phyloP scores from a whole-genome alignment of 2,888 invertebrate species.

The Noctua pronuba region DNA sequence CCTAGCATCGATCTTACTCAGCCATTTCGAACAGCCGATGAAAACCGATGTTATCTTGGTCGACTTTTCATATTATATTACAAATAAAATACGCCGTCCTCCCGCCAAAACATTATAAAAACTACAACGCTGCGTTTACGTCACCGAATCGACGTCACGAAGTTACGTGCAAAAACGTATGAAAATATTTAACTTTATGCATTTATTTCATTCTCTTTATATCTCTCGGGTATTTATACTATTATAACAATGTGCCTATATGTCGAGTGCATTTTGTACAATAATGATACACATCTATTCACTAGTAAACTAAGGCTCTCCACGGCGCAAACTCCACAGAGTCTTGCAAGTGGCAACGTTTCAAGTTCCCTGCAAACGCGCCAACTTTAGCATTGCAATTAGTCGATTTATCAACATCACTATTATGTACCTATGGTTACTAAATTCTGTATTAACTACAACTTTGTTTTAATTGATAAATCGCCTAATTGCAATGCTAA shows the following conservation, averaged over 20 bases:
- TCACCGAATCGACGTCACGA: conserved; percentile 77
- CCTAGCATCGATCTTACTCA: conserved; percentile 42
- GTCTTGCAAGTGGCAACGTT: conserved; percentile 65
- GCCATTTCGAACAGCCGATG: conserved; percentile 40
- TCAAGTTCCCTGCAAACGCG: conserved; percentile 66
- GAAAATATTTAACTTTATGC: conserved; percentile 89
- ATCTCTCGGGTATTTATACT: conserved; percentile 86
- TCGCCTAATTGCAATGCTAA: conserved; percentile 55
- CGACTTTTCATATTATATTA: conserved; percentile 55
- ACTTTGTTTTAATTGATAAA: conserved; percentile 56
- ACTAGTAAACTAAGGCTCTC: conserved; percentile 78
- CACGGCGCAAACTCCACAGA: conserved; percentile 59
- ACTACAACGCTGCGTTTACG: conserved; percentile 78
- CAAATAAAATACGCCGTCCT: conserved; percentile 71
- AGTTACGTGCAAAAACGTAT: conserved; percentile 90
- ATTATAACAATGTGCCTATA: conserved; percentile 88
- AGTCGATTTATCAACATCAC: conserved; percentile 52
- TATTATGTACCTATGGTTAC: conserved; percentile 58
- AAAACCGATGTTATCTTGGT: conserved; percentile 51
- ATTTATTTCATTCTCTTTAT: conserved; percentile 82
- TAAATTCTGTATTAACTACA: conserved; percentile 60
- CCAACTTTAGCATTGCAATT: conserved; percentile 57
- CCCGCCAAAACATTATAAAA: conserved; percentile 77
- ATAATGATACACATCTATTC: conserved; percentile 84
- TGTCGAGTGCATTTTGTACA: conserved; percentile 88